Percentiles rank a stretch among this genome's conserved stretches.
Evolutionary conservation across 2,113 vertebrate species (phyloP).

Genomic region (Rhinolophus ferrumequinum): DNA sequence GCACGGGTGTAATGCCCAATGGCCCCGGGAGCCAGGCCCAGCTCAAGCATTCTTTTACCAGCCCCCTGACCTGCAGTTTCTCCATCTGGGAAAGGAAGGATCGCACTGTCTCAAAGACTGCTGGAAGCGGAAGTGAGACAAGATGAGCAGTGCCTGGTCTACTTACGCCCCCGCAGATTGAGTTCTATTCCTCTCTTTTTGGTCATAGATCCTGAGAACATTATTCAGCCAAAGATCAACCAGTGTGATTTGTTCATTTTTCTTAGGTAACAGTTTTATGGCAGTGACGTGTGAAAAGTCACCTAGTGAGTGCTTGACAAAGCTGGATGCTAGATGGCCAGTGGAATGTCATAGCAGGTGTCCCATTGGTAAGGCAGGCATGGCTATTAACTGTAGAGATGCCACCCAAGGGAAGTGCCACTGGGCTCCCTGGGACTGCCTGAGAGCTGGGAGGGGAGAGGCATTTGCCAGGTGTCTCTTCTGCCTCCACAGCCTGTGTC

Average conservation of each 20-base stretch:
- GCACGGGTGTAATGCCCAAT: neutral
- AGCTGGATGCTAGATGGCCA: neutral
- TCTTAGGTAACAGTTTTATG: neutral
- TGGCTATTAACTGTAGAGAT: neutral
- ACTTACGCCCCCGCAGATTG: neutral
- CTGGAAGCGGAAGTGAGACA: accelerated
- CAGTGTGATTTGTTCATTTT: neutral
- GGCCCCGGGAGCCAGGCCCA: neutral
- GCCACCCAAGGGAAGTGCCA: no score
- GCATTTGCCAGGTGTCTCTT: neutral
- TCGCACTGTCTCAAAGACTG: neutral
- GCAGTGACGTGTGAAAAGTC: neutral
- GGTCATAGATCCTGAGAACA: neutral
- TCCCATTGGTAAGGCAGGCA: neutral
- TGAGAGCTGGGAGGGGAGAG: neutral
- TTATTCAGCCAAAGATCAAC: neutral
- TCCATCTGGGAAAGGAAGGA: neutral
- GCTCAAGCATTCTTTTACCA: accelerated
- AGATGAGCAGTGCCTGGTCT: accelerated
- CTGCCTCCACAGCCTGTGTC: neutral
- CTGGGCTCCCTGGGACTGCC: neutral
- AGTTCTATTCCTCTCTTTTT: no score
- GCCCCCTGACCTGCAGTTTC: neutral
- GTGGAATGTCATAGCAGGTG: no score
- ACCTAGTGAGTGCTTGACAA: neutral